These are phyloP conservation scores for Sebastiscus tertius DNA, from an alignment of 2,797 vertebrate species.

Conservation along the genomic window DNA sequence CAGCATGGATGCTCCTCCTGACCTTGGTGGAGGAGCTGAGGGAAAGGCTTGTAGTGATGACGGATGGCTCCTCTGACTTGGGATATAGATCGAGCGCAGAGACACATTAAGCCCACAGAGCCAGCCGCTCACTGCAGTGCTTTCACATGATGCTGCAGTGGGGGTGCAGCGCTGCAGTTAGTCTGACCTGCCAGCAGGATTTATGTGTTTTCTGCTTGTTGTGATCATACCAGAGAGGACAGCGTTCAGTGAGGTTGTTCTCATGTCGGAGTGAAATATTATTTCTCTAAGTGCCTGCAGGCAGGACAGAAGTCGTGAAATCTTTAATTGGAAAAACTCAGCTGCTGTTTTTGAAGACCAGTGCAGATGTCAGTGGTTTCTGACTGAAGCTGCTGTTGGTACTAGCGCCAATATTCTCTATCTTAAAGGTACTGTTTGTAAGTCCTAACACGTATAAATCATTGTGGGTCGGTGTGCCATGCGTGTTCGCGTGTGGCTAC, in stretches of 20 bases:
- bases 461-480: no score
- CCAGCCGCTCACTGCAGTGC: constrained; percentile 32
- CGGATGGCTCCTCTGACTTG: constrained; percentile 45
- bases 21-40: constrained; percentile 55
- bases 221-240: constrained; percentile 35
- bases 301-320: not conserved
- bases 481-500: no score
- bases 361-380: not conserved
- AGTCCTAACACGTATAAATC: no score
- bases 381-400: not conserved
- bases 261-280: not conserved
- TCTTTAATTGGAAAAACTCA: not conserved
- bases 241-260: not conserved
- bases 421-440: not conserved
- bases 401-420: not conserved
- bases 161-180: constrained; percentile 10
- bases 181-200: constrained; percentile 29
- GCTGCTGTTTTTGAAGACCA: not conserved
- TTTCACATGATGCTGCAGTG: constrained; percentile 57
- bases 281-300: not conserved
- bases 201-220: constrained; percentile 25
- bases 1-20: constrained; percentile 38
- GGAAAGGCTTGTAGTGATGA: constrained; percentile 29
- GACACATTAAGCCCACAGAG: constrained; percentile 17
- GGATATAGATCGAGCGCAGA: constrained; percentile 42